These are phyloP conservation scores for Lagopus muta DNA, from an alignment of 2,113 vertebrate species.

Conservation along the genomic window DNA sequence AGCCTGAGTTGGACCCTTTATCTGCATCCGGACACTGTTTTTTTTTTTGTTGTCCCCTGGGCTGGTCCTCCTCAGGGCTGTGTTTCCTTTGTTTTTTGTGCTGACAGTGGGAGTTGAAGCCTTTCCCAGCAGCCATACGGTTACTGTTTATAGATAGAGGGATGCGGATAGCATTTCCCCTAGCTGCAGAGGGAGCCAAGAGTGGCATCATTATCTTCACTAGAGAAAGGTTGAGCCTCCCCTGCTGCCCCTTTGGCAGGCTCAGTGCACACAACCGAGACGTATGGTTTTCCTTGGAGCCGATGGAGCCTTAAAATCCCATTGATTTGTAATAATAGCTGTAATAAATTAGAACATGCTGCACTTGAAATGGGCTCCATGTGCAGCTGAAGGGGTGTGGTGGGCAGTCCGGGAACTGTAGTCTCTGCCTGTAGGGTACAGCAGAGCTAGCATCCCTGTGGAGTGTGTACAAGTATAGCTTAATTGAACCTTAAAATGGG, in stretches of 20 bases:
- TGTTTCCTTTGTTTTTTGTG: background rate
- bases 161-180: slow-evolving; percentile 16
- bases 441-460: rapidly evolving
- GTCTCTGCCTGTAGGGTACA: background rate
- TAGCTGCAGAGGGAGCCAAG: background rate
- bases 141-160: slow-evolving; percentile 25
- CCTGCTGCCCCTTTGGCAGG: background rate
- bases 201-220: background rate
- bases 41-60: background rate
- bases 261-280: rapidly evolving
- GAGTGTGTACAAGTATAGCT: rapidly evolving
- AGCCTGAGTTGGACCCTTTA: background rate
- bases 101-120: slow-evolving; percentile 15
- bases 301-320: background rate
- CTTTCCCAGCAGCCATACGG: background rate
- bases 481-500: background rate
- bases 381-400: background rate
- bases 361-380: background rate
- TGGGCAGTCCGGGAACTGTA: rapidly evolving
- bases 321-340: background rate
- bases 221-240: background rate
- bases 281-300: background rate
- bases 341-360: background rate
- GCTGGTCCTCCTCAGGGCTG: background rate
- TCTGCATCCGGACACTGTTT: background rate